phyloP scores from a whole-genome alignment of 2,888 invertebrate genomes.

The Ennomos quercinarius region DNA sequence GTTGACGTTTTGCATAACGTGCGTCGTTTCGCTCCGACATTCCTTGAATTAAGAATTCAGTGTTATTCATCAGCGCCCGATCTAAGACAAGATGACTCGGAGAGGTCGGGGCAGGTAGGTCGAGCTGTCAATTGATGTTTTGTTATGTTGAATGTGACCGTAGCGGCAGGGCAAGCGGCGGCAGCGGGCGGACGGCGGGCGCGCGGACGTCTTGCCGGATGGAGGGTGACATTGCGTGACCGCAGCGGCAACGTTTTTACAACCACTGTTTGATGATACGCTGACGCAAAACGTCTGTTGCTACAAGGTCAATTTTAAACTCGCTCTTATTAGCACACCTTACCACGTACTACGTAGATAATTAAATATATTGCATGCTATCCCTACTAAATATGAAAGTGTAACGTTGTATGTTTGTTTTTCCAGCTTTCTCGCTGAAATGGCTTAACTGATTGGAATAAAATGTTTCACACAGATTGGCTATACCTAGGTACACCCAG shows the following conservation, averaged over 20 bases:
- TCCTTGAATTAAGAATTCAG: no score
- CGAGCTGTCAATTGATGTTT: slow-evolving; percentile 65
- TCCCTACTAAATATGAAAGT: no score
- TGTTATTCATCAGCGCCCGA: slow-evolving; percentile 37
- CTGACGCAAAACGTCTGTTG: slow-evolving; percentile 70
- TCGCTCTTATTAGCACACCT: slow-evolving; percentile 33
- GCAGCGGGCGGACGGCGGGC: slow-evolving; percentile 47
- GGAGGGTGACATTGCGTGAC: slow-evolving; percentile 79
- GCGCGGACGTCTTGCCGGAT: slow-evolving; percentile 65
- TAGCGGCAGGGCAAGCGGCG: slow-evolving; percentile 24
- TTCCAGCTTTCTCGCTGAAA: slow-evolving; percentile 2
- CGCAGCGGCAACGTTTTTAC: slow-evolving; percentile 68
- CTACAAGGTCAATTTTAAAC: slow-evolving; percentile 64
- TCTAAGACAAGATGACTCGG: slow-evolving; percentile 48
- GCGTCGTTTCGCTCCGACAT: no score
- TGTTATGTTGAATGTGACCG: slow-evolving; percentile 71
- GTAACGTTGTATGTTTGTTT: no score
- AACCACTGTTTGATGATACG: slow-evolving; percentile 66
- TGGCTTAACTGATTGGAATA: not conserved
- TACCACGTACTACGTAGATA: no score
- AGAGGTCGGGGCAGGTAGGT: slow-evolving; percentile 63
- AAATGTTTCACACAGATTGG: no score
- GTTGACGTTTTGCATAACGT: no score
- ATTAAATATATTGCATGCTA: no score
- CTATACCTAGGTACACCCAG: no score